phyloP scores from a whole-genome alignment of 2,797 vertebrate species.

The Orestias chungarensis region DNA sequence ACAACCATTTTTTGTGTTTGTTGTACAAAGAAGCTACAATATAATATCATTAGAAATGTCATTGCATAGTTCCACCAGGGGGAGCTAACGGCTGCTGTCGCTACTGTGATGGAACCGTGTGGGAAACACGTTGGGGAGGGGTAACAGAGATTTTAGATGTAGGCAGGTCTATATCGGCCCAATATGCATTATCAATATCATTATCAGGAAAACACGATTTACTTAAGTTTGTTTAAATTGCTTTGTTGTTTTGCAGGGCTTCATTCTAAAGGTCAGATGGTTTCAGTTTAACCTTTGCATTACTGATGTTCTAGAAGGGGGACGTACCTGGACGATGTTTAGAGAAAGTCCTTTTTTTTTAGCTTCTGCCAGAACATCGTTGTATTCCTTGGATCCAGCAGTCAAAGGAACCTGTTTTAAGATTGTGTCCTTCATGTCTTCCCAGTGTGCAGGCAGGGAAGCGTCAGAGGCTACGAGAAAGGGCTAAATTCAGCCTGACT shows the following conservation, averaged over 20 bases:
- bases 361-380: conserved; percentile 32
- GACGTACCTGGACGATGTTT: conserved; percentile 60
- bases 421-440: conserved; percentile 55
- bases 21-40: too few relatives aligned
- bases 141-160: too few relatives aligned
- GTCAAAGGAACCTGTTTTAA: conserved; percentile 38
- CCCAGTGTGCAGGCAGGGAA: conserved; percentile 64
- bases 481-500: not conserved
- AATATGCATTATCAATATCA: too few relatives aligned
- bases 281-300: not conserved
- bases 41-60: too few relatives aligned
- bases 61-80: too few relatives aligned
- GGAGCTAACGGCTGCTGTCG: too few relatives aligned
- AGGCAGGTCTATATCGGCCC: too few relatives aligned
- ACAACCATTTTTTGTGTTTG: too few relatives aligned
- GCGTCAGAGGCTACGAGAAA: not conserved
- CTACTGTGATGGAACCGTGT: too few relatives aligned
- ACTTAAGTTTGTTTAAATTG: not conserved
- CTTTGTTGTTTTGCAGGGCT: not conserved
- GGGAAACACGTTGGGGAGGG: too few relatives aligned
- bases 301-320: not conserved
- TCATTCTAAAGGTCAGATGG: not conserved
- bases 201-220: too few relatives aligned
- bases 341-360: not conserved
- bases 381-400: conserved; percentile 37